Base-by-base conservation (phyloP, 2,888 invertebrate species). In the Cephus spinipes region DNA sequence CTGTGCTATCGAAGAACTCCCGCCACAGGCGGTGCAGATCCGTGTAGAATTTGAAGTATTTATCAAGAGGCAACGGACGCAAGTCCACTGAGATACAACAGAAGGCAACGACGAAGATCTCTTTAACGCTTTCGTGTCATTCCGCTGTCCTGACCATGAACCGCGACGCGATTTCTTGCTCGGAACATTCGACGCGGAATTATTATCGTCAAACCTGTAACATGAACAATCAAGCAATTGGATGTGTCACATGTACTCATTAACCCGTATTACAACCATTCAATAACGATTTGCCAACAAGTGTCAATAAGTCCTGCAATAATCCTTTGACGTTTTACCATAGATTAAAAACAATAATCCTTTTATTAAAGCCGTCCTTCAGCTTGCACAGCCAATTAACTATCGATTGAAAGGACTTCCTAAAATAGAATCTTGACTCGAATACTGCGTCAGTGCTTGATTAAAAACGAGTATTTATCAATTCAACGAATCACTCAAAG, bases 11-110 rank as follows among this genome's bases (percentile, higher is more conserved):
- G 87, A 87, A 32, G 89, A 90, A 84, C 87, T 89, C 1, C 95
- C 94, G 85, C 96, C 94, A 85, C 97, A 97, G 9, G 96, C 95
- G 85, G 95, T 95, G 90, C 97, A 97, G 83, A 94, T 93, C 1
- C 94, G 93, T 78, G 93, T 93, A 32, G 94, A 93, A 12, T 93
- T 94, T 83, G 89, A 90, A 82, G 94, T 93, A 92, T 97, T 97
- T 82, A 95, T 94, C 77, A 96, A 91, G 2, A 96, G 95, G 89
- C 97, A 97, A 84, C 95, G 94, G 84, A 93, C 93, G 88, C 96
- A 96, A 12, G 94, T 94, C 96, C 96, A 96, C 83, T 86, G 88
- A 23, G 86, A 88, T 31, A 90, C 86, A 77, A 91, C 80, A 11
- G 88, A 87, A 73, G 91, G 91, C 80, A 91, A 77, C 33, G 91